Percentiles rank a stretch among this genome's conserved stretches.
These are phyloP conservation scores for Drosophila dunni DNA, from an alignment of 1,140 invertebrate genomes.

Conservation along the genomic window DNA sequence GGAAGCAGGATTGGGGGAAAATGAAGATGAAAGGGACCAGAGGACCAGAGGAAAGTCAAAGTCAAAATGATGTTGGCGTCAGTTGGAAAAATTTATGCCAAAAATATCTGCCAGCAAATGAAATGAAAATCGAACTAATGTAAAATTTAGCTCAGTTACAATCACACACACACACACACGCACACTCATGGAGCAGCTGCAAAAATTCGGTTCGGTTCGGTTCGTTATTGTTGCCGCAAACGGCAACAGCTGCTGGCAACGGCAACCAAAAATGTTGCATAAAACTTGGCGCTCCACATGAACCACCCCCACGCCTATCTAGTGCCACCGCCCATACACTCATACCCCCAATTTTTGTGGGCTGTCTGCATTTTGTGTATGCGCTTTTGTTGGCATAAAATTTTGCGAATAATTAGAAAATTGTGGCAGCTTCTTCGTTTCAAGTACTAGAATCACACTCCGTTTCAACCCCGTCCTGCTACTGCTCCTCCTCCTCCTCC, in stretches of 20 bases:
- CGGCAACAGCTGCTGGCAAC: slow-evolving; percentile 58
- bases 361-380: slow-evolving; percentile 40
- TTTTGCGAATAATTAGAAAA: slow-evolving; percentile 84
- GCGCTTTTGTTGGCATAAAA: slow-evolving; percentile 78
- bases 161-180: slow-evolving; percentile 18
- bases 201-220: slow-evolving; percentile 51
- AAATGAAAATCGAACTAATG: slow-evolving; percentile 81
- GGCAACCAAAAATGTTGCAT: slow-evolving; percentile 69
- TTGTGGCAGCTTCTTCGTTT: slow-evolving; percentile 71
- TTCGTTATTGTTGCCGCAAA: slow-evolving; percentile 57
- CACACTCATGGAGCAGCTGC: slow-evolving; percentile 48
- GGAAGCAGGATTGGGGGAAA: neutral
- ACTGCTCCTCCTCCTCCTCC: neutral
- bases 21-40: slow-evolving; percentile 1
- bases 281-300: slow-evolving; percentile 58
- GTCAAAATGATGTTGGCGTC: slow-evolving; percentile 35
- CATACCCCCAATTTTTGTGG: neutral
- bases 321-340: neutral
- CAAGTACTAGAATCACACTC: slow-evolving; percentile 24
- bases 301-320: neutral
- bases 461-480: neutral
- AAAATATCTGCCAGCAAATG: slow-evolving; percentile 67
- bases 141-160: slow-evolving; percentile 56
- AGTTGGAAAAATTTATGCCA: slow-evolving; percentile 57
- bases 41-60: slow-evolving; percentile 4